Evolutionary conservation across 1,140 invertebrate species (phyloP).

Genomic region (Platyura marginata): DNA sequence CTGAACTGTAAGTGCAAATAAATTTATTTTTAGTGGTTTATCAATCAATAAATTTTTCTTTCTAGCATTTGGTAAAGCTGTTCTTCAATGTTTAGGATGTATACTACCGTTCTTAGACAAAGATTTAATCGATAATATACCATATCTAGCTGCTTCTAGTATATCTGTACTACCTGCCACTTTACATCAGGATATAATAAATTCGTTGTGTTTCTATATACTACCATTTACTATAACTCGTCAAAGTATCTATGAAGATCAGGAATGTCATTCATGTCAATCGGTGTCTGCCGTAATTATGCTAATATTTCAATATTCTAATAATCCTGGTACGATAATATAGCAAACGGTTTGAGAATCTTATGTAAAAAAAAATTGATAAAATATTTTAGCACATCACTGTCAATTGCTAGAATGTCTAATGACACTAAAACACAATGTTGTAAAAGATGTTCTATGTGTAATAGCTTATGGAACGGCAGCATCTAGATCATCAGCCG

Average conservation of each 20-base stretch:
- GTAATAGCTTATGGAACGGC: slow-evolving; percentile 95
- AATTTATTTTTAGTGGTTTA: slow-evolving; percentile 1
- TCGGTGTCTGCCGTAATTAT: slow-evolving; percentile 91
- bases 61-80: slow-evolving; percentile 58
- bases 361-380: too few relatives aligned
- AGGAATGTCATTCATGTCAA: slow-evolving; percentile 71
- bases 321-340: slow-evolving; percentile 53
- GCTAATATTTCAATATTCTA: slow-evolving; percentile 93
- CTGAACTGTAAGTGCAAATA: slow-evolving; percentile 41
- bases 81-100: slow-evolving; percentile 66
- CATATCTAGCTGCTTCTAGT: slow-evolving; percentile 83
- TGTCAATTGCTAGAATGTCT: slow-evolving; percentile 87
- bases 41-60: slow-evolving; percentile 1
- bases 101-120: slow-evolving; percentile 91
- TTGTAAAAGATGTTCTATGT: slow-evolving; percentile 84
- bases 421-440: slow-evolving; percentile 76
- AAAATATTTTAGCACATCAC: slow-evolving; percentile 71
- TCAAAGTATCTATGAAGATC: slow-evolving; percentile 41
- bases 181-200: slow-evolving; percentile 87
- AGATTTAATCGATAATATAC: slow-evolving; percentile 86
- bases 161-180: slow-evolving; percentile 78
- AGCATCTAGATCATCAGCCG: slow-evolving; percentile 74
- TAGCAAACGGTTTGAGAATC: too few relatives aligned
- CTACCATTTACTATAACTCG: slow-evolving; percentile 81
- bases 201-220: slow-evolving; percentile 89